phyloP scores from a whole-genome alignment of 2,113 vertebrate genomes.

The Prunella himalayana region DNA sequence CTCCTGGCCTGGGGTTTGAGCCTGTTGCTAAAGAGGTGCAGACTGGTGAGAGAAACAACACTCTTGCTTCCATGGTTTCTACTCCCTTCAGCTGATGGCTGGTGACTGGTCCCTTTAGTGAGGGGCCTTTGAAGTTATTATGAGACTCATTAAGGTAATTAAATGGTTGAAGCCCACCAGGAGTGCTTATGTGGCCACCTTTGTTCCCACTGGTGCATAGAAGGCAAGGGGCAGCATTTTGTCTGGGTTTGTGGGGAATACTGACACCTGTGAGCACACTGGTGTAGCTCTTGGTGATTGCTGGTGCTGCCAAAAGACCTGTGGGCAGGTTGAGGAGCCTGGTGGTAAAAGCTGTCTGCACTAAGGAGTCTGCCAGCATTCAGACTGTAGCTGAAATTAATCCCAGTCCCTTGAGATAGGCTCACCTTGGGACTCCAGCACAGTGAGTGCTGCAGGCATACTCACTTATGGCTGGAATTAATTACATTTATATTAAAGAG shows the following conservation, averaged over 20 bases:
- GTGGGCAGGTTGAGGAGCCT: neutral
- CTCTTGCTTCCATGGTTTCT: neutral
- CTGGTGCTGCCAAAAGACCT: neutral
- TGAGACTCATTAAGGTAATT: neutral
- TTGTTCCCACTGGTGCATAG: accelerated
- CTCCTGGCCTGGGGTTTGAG: neutral
- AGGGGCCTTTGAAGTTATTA: neutral
- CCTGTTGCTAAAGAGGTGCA: neutral
- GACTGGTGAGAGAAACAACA: neutral
- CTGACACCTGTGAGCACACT: neutral
- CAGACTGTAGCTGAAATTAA: neutral
- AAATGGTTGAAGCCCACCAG: neutral
- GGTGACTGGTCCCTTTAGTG: neutral
- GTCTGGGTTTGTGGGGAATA: neutral
- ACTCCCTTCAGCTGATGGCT: neutral
- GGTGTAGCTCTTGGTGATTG: neutral
- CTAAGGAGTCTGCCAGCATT: neutral
- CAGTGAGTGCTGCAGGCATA: neutral
- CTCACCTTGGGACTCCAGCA: neutral
- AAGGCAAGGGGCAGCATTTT: neutral
- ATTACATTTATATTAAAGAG: neutral
- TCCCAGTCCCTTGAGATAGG: neutral
- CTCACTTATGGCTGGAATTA: neutral
- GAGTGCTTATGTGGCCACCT: neutral
- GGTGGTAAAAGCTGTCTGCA: neutral